Percentiles rank a stretch among this genome's conserved stretches.
These are phyloP conservation scores for Nipponia nippon DNA, from an alignment of 2,113 vertebrate species.

Conservation along the genomic window DNA sequence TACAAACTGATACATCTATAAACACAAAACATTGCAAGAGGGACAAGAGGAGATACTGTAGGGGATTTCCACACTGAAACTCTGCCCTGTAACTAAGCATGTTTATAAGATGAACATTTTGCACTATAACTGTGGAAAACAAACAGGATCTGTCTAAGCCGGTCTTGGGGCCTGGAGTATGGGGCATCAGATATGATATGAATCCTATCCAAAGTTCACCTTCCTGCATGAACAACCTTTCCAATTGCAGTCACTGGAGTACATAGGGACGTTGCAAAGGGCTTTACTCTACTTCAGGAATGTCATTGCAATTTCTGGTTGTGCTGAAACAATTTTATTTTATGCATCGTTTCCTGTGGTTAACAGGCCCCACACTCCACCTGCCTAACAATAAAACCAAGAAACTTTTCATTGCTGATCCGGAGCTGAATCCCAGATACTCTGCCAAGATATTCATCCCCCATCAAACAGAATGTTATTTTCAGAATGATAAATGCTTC, in stretches of 20 bases:
- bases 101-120: fast-evolving
- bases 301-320: not conserved
- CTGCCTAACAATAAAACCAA: not conserved
- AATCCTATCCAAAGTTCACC: not conserved
- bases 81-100: fast-evolving
- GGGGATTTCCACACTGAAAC: not conserved
- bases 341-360: not conserved
- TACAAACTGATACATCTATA: not conserved
- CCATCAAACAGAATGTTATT: not conserved
- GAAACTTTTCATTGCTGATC: not conserved
- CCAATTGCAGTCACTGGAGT: not conserved
- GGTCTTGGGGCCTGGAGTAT: too few species aligned
- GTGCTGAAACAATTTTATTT: not conserved
- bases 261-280: not conserved
- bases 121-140: not conserved
- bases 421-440: not conserved
- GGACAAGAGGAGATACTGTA: fast-evolving
- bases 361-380: not conserved
- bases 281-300: not conserved
- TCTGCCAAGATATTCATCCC: not conserved
- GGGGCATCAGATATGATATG: fast-evolving
- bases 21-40: not conserved
- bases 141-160: not conserved
- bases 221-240: not conserved
- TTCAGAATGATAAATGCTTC: not conserved